Conservation (phyloP, 64 coral and sea anemone species). For the Orbicella faveolata region DNA sequence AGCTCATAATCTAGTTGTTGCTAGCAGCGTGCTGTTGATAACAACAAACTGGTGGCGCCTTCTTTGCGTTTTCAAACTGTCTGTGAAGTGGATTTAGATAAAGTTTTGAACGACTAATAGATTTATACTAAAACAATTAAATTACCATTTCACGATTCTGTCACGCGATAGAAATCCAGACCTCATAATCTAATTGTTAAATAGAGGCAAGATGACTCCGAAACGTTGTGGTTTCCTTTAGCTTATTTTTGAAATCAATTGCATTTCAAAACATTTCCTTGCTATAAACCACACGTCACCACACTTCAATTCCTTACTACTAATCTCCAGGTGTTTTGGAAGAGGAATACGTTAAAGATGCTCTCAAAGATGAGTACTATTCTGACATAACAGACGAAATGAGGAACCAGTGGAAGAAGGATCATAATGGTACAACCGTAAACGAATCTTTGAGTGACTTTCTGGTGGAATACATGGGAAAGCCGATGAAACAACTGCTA, state of each 20-base stretch:
- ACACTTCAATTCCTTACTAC: not conserved
- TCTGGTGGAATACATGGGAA: conserved; percentile 73
- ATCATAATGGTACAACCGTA: conserved; percentile 41
- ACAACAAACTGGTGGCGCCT: too few species aligned
- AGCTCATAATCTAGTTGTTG: too few species aligned
- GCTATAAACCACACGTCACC: not conserved
- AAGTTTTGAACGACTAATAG: too few species aligned
- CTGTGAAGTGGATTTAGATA: too few species aligned
- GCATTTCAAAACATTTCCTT: not conserved
- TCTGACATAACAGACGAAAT: conserved; percentile 6
- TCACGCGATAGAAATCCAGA: too few species aligned
- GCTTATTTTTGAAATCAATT: not conserved
- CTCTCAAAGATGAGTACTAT: conserved; percentile 14
- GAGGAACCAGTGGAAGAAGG: conserved; percentile 39
- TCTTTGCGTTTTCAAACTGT: too few species aligned
- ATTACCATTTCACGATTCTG: too few species aligned
- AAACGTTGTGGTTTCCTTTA: too few species aligned
- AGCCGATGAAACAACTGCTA: conserved; percentile 58
- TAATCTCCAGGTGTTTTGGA: conserved; percentile 32
- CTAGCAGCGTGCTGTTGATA: too few species aligned
- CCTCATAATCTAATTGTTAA: too few species aligned
- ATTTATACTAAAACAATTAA: too few species aligned
- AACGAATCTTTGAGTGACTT: conserved; percentile 57
- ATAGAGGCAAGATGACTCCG: too few species aligned
- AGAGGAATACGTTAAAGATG: not conserved